These are phyloP conservation scores for Mimas tiliae DNA, from an alignment of 2,888 invertebrate species.

Conservation along the genomic window DNA sequence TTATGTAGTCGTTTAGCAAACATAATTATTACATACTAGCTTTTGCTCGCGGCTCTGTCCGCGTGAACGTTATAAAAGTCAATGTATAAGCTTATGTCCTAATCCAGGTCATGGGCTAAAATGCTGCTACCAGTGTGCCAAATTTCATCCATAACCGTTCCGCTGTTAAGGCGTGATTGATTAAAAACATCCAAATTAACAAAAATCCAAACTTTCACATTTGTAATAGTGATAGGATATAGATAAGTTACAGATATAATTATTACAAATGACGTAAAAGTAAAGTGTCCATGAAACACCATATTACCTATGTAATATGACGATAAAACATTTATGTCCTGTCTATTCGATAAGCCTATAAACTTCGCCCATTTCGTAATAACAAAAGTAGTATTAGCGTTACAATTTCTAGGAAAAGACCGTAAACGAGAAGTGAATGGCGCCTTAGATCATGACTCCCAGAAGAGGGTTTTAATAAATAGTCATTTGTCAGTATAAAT, in stretches of 20 bases:
- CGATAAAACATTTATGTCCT: background rate
- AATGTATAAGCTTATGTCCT: too few relatives aligned
- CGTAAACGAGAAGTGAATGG: background rate
- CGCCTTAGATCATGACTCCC: conserved; percentile 26
- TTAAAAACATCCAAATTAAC: too few relatives aligned
- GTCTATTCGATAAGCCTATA: conserved; percentile 4
- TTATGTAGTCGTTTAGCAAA: background rate
- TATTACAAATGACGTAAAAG: background rate
- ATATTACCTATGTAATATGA: background rate
- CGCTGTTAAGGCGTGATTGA: too few relatives aligned
- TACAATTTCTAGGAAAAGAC: conserved; percentile 1
- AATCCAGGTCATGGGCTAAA: too few relatives aligned
- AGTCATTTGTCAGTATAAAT: conserved; percentile 57
- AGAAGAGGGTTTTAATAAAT: conserved; percentile 45
- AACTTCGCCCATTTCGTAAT: background rate
- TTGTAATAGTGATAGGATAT: too few relatives aligned
- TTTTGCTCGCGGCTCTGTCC: too few relatives aligned
- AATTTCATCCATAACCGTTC: too few relatives aligned
- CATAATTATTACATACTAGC: background rate
- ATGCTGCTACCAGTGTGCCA: too few relatives aligned
- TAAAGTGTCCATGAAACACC: background rate
- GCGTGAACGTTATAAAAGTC: too few relatives aligned
- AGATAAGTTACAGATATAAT: background rate
- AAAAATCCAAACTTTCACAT: too few relatives aligned
- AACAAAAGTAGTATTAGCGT: background rate